These are phyloP conservation scores for Panonychus citri DNA, from an alignment of 1,140 invertebrate genomes.

Conservation along the genomic window DNA sequence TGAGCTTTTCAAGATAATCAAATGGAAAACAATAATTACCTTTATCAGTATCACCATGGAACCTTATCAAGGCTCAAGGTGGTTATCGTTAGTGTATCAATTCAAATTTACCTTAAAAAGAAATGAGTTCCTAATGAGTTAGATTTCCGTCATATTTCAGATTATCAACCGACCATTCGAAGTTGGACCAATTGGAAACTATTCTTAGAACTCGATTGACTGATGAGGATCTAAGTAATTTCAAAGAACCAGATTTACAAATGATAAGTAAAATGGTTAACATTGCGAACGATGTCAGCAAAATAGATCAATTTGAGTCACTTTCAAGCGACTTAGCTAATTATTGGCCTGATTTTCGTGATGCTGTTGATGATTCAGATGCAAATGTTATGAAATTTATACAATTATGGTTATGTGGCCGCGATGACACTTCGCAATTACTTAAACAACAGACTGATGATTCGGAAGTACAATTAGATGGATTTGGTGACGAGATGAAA, in stretches of 20 bases:
- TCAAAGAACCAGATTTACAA: constrained; percentile 10
- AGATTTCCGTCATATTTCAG: neutral
- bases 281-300: neutral
- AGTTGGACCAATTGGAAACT: constrained; percentile 8
- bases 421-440: constrained; percentile 12
- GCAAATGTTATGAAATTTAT: constrained; percentile 11
- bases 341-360: neutral
- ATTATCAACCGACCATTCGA: neutral
- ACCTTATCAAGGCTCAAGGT: no score
- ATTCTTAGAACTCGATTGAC: constrained; percentile 7
- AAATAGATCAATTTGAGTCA: neutral
- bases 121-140: no score
- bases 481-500: constrained; percentile 15
- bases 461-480: constrained; percentile 12
- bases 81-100: no score
- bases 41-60: no score
- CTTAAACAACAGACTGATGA: constrained; percentile 12
- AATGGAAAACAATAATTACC: no score
- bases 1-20: no score
- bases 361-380: neutral
- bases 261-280: constrained; percentile 9
- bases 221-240: constrained; percentile 2
- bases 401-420: constrained; percentile 13
- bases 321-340: neutral
- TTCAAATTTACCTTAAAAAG: no score